A percentile compares a stretch with the other conserved stretches of the same genome.
phyloP scores from a whole-genome alignment of 2,888 invertebrate genomes.

The Nomada lathburiana region DNA sequence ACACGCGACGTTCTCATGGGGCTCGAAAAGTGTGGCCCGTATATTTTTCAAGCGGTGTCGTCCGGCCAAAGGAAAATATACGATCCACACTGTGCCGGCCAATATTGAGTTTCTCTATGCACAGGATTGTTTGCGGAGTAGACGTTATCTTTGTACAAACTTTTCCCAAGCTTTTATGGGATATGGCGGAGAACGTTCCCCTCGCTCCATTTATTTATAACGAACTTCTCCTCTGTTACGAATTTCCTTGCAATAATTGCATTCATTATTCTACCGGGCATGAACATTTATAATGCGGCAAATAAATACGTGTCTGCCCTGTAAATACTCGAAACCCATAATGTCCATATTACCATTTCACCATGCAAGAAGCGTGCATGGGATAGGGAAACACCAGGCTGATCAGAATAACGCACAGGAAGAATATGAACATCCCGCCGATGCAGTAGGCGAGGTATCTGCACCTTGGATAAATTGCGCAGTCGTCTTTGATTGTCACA shows the following conservation, averaged over 20 bases:
- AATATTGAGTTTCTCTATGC: constrained; percentile 72
- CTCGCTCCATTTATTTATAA: constrained; percentile 17
- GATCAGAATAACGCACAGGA: constrained; percentile 49
- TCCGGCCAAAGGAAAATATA: constrained; percentile 73
- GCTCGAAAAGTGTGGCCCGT: constrained; percentile 53
- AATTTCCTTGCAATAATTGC: neutral
- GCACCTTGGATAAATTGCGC: constrained; percentile 3
- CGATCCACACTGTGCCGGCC: constrained; percentile 54
- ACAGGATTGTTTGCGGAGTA: constrained; percentile 46
- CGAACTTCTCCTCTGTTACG: too few species aligned
- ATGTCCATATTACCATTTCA: constrained; percentile 71
- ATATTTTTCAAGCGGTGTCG: constrained; percentile 73
- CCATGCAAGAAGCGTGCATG: constrained; percentile 74
- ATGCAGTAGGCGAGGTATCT: constrained; percentile 18
- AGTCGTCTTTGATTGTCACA: constrained; percentile 29
- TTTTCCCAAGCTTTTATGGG: constrained; percentile 44
- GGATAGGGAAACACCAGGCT: constrained; percentile 74
- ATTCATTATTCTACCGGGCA: neutral
- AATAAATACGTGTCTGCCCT: too few species aligned
- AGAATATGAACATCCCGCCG: constrained; percentile 2
- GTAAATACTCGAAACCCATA: neutral
- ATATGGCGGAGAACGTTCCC: neutral
- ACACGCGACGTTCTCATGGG: constrained; percentile 56
- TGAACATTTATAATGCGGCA: neutral
- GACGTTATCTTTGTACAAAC: constrained; percentile 48